phyloP scores from a whole-genome alignment of 1,140 invertebrate genomes.

The Brachionus manjavacas region DNA sequence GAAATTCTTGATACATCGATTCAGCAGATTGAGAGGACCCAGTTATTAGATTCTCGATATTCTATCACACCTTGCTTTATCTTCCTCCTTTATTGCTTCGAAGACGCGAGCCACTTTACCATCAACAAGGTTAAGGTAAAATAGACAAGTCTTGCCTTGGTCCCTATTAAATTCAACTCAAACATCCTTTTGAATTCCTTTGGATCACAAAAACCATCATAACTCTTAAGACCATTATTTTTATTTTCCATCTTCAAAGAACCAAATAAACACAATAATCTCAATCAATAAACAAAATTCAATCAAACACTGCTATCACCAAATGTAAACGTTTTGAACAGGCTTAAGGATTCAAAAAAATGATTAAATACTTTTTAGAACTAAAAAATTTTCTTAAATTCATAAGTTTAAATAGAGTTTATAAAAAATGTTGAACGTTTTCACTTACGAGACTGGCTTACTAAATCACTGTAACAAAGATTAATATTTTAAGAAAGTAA shows the following conservation, averaged over 20 bases:
- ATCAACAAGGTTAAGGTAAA: background rate
- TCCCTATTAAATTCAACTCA: background rate
- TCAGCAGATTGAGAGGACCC: slow-evolving; percentile 1
- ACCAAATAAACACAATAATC: no score
- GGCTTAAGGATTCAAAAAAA: no score
- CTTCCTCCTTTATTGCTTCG: background rate
- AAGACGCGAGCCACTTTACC: background rate
- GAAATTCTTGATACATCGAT: background rate
- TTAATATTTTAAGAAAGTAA: no score
- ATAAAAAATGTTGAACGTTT: no score
- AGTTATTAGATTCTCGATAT: background rate
- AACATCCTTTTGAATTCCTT: background rate
- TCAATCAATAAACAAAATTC: no score
- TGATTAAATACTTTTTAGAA: no score
- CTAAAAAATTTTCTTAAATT: no score
- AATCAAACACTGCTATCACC: no score
- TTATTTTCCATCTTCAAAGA: background rate
- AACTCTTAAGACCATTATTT: background rate
- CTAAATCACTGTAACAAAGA: no score
- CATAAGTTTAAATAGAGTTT: no score
- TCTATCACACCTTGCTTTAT: background rate
- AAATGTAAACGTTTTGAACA: no score
- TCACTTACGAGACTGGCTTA: no score
- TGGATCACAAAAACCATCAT: background rate
- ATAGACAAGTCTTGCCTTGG: background rate